These are phyloP conservation scores for Rapana venosa DNA, from an alignment of 2,888 invertebrate species.

Conservation along the genomic window DNA sequence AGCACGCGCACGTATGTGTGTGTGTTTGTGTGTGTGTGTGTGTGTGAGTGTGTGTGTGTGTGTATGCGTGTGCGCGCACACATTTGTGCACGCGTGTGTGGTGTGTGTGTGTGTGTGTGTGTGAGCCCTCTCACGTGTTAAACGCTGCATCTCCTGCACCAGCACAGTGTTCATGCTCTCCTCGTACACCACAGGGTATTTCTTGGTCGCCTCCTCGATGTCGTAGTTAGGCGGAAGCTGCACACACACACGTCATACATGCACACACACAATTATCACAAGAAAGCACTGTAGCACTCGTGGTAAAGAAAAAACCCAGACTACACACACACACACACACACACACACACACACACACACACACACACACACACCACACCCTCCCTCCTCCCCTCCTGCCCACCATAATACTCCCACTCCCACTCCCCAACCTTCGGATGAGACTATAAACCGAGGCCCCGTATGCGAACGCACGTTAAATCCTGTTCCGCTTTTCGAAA, in stretches of 20 bases:
- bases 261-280: not conserved
- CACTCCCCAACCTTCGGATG: not conserved
- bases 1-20: too few species aligned
- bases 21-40: too few species aligned
- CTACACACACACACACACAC: slow-evolving; percentile 16
- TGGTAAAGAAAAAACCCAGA: too few species aligned
- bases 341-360: slow-evolving; percentile 25
- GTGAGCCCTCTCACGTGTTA: slow-evolving; percentile 71
- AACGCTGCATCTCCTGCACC: slow-evolving; percentile 81
- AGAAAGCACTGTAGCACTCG: too few species aligned
- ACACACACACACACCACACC: slow-evolving; percentile 2
- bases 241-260: not conserved
- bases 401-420: not conserved
- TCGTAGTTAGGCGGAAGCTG: slow-evolving; percentile 88
- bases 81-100: too few species aligned
- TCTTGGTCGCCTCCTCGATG: slow-evolving; percentile 83
- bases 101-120: not conserved
- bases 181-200: slow-evolving; percentile 86
- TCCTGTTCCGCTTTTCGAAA: too few species aligned
- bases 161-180: slow-evolving; percentile 93
- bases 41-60: too few species aligned
- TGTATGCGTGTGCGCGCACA: too few species aligned
- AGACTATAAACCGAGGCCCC: too few species aligned
- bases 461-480: too few species aligned
- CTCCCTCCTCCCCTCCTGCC: not conserved